phyloP scores from a whole-genome alignment of 2,797 vertebrate genomes.

The Lycodopsis pacificus region DNA sequence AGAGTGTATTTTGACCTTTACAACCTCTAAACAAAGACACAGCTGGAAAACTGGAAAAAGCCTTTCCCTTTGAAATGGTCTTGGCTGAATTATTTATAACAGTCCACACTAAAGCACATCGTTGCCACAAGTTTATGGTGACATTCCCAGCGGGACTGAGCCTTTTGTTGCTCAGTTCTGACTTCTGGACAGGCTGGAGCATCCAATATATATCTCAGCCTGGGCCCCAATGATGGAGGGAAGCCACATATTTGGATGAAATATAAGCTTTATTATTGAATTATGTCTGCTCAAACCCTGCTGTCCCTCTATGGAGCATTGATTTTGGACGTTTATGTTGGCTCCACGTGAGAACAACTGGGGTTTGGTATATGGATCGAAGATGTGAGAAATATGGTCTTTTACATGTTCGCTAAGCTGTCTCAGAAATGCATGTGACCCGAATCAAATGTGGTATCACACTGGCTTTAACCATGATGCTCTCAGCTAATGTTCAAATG shows the following conservation, averaged over 20 bases:
- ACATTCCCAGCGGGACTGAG: constrained; percentile 31
- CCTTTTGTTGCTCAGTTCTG: constrained; percentile 47
- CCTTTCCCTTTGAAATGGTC: constrained; percentile 11
- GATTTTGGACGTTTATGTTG: constrained; percentile 48
- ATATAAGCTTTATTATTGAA: constrained; percentile 53
- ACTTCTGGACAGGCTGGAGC: constrained; percentile 45
- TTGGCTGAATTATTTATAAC: constrained; percentile 9
- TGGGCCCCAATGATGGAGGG: constrained; percentile 28
- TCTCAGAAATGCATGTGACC: constrained; percentile 1
- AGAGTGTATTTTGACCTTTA: constrained; percentile 13
- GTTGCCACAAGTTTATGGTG: constrained; percentile 24
- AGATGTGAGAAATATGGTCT: constrained; percentile 39
- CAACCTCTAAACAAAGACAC: not conserved
- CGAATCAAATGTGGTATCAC: constrained; percentile 4
- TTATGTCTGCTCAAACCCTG: constrained; percentile 18
- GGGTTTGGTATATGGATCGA: constrained; percentile 24
- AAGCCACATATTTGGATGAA: constrained; percentile 17
- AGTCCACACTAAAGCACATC: not conserved
- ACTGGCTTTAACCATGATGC: constrained; percentile 28
- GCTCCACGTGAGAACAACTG: constrained; percentile 16
- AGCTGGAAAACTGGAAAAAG: constrained; percentile 11
- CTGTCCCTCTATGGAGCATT: constrained; percentile 22
- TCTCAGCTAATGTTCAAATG: constrained; percentile 47
- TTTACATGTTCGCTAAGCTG: constrained; percentile 33
- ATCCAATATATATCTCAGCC: constrained; percentile 17